Evolutionary conservation across 2,113 vertebrate genomes (phyloP), one percentile per base, ranked within the genome.

Genomic region (Micromys minutus): DNA sequence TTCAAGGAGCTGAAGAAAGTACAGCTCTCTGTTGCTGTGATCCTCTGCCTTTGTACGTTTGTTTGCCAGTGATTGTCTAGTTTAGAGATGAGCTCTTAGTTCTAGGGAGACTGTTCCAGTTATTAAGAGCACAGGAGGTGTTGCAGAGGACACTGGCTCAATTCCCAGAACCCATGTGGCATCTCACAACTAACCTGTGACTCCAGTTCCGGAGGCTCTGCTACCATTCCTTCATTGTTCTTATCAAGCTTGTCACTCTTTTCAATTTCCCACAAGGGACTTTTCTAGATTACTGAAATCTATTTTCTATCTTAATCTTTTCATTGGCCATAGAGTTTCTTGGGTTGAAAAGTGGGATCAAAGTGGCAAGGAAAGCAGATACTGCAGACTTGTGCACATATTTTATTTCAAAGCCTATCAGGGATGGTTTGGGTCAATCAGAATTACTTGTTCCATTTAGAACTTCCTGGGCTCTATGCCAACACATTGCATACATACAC

Each of bases 271-370:
- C 89, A 80, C 22, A 52, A 29, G 22, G 52, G 61, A n/a, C 77
- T 97, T 95, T 96, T 96, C 47, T 87, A 97, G 89, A 81, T 69
- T 75, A 87, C 71, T 81, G 67, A 96, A 94, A 94, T 59, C 77
- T 72, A 85, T 91, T 94, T 94, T 97, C 59, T 95, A 80, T 96
- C 90, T 79, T 96, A 55, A 34, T 52, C 42, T 91, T 94, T 93
- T 94, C 93, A 95, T 86, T 92, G 47, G 93, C 52, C 52, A 45
- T 47, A 11, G 85, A 95, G 42, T 29, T 97, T 93, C 97, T 81
- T 87, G 2, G 79, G 17, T 75, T 75, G 42, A 91, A 77, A 81
- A 39, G 50, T n/a, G n/a, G n/a, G 76, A 84, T 77, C n/a, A 50
- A 94, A 89, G 24, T 29, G 34, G 76, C 19, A 80, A 87, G 89